Evolutionary conservation across 2,797 vertebrate species (phyloP).

Genomic region (Myotis planiceps): DNA sequence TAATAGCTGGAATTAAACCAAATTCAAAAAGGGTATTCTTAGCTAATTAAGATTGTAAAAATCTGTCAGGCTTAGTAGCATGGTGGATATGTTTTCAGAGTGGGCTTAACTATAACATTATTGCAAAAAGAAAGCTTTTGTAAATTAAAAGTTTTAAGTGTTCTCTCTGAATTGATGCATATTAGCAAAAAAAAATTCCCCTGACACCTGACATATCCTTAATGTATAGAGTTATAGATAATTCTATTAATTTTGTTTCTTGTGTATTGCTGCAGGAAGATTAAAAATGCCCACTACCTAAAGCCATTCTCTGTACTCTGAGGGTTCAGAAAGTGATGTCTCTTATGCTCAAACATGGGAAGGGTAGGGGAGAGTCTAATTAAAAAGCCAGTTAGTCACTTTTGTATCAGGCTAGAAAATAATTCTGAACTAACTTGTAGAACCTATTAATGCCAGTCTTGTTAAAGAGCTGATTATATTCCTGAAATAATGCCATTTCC

Average conservation of each 20-base stretch:
- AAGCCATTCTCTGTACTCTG: not conserved
- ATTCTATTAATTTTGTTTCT: slow-evolving; percentile 27
- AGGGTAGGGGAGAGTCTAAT: not conserved
- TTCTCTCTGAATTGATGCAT: slow-evolving; percentile 16
- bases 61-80: slow-evolving; percentile 31
- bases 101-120: slow-evolving; percentile 13
- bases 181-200: not conserved
- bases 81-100: slow-evolving; percentile 6
- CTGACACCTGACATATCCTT: not conserved
- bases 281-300: slow-evolving; percentile 17
- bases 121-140: not conserved
- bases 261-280: not conserved
- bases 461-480: not conserved
- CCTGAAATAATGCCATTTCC: not conserved
- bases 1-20: slow-evolving; percentile 58
- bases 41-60: slow-evolving; percentile 53
- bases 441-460: not conserved
- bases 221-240: slow-evolving; percentile 10
- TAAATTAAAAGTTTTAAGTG: slow-evolving; percentile 46
- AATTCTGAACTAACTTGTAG: slow-evolving; percentile 31
- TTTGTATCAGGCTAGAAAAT: slow-evolving; percentile 32
- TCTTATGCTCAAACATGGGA: not conserved
- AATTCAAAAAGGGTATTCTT: slow-evolving; percentile 49
- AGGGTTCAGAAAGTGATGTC: slow-evolving; percentile 6
- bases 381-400: not conserved